These are phyloP conservation scores for Pseudanteris insignis DNA, from an alignment of 2,888 invertebrate species.

Conservation along the genomic window DNA sequence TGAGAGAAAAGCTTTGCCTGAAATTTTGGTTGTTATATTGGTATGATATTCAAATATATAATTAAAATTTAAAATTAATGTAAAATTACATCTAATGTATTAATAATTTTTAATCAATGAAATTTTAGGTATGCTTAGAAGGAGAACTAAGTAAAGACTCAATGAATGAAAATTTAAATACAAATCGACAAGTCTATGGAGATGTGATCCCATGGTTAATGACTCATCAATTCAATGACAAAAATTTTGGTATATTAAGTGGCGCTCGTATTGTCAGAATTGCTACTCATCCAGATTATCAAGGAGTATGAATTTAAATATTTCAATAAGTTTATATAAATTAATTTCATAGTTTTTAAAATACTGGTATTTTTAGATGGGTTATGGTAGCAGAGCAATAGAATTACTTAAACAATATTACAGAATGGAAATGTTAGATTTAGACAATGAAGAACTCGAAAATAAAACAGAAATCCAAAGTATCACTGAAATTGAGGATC, in stretches of 20 bases:
- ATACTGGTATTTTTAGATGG: slow-evolving; percentile 77
- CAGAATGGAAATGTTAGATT: slow-evolving; percentile 78
- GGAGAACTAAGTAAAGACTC: slow-evolving; percentile 77
- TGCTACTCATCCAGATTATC: slow-evolving; percentile 98
- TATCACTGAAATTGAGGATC: slow-evolving; percentile 71
- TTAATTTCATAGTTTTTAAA: background rate
- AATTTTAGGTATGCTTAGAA: slow-evolving; percentile 74
- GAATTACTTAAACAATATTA: slow-evolving; percentile 89
- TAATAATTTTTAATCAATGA: background rate
- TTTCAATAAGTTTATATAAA: background rate
- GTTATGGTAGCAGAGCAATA: slow-evolving; percentile 92
- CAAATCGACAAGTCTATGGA: slow-evolving; percentile 91
- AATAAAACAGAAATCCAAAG: slow-evolving; percentile 67
- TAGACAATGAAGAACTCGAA: slow-evolving; percentile 70
- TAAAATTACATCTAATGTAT: background rate
- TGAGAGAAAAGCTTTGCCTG: slow-evolving; percentile 79
- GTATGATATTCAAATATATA: slow-evolving; percentile 55
- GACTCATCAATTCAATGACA: slow-evolving; percentile 94
- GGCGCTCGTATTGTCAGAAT: slow-evolving; percentile 95
- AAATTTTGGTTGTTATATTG: slow-evolving; percentile 93
- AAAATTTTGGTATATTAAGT: slow-evolving; percentile 87
- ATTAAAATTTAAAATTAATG: background rate
- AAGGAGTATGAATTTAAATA: slow-evolving; percentile 71
- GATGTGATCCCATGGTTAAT: slow-evolving; percentile 99
- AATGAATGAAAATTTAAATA: slow-evolving; percentile 80